Evolutionary conservation across 2,797 vertebrate species (phyloP).

Genomic region (Cuculus canorus): DNA sequence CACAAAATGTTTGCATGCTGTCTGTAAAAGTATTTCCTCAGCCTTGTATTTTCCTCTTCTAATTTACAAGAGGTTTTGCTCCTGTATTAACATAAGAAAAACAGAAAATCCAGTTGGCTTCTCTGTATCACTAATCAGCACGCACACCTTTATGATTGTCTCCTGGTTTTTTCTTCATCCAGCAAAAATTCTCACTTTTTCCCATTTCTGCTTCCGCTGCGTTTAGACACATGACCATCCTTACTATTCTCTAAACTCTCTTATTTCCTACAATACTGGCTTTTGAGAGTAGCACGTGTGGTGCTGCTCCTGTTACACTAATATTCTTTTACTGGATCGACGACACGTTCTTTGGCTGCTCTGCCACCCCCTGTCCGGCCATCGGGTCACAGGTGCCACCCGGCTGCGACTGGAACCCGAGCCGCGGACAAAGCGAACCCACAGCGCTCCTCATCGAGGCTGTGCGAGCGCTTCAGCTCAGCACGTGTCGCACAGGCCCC

Average conservation of each 20-base stretch:
- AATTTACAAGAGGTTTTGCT: neutral
- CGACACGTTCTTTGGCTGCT: neutral
- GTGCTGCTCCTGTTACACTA: neutral
- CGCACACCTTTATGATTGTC: neutral
- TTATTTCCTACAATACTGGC: neutral
- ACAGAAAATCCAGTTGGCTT: neutral
- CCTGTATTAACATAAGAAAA: neutral
- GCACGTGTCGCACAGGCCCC: fast-evolving
- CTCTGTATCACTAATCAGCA: neutral
- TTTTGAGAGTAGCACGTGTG: neutral
- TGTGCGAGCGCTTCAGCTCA: fast-evolving
- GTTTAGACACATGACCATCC: neutral
- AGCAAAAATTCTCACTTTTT: neutral
- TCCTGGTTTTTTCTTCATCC: neutral
- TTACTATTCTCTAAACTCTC: neutral
- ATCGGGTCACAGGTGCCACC: too few species aligned
- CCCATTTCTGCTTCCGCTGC: neutral
- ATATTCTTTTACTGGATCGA: neutral
- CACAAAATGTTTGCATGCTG: neutral
- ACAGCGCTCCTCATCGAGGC: fast-evolving
- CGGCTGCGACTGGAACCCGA: neutral
- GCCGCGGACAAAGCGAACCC: fast-evolving
- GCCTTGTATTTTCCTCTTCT: neutral
- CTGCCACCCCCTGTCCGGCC: neutral
- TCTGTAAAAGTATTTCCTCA: neutral